Evolutionary conservation across 2,888 invertebrate genomes (phyloP), one percentile per base, ranked within the genome.

Genomic region (Dynastes maya): DNA sequence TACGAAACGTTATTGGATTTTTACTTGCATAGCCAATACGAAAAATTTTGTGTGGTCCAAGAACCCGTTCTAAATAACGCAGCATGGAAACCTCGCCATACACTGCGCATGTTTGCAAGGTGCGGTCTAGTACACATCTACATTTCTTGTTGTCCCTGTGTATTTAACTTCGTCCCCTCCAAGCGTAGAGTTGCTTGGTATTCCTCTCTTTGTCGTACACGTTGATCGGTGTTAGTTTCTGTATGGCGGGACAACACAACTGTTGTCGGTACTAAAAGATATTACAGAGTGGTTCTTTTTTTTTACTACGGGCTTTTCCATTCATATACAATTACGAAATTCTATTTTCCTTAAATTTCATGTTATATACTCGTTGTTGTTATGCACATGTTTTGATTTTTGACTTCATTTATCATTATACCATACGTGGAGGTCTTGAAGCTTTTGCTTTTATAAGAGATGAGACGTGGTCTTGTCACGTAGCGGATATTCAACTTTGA

Each of bases 121-220:
- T 80, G 74, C 78, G 78, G 74, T 64, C 78, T 68, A 72, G 72
- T 40, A 77, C 58, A 77, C 75, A 72, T 45, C 49, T 72, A 76
- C 53, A 55, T 65, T 72, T 72, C 29, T 32, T 55, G 77, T 77
- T 64, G 64, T 74, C 80, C 80, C 80, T 78, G 76, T 70, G 79
- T 78, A 80, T 81, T 32, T 81, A 78, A 80, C 80, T 79, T 76
- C 79, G 74, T 79, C 75, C 72, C 77, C 77, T 76, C 78, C 63
- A 76, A 58, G 71, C 58, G 70, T 74, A 78, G 16, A 16, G 79
- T 78, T 29, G 74, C 72, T 79, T 58, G 79, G n/a, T 75, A 74
- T 70, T 61, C 53, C 29, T 71, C 51, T 63, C 77, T 79, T 68
- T 76, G 55, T 74, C 76, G 71, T 78, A 70, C 75, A 68, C 75